A percentile compares a stretch with the other conserved stretches of the same genome.
phyloP scores from a whole-genome alignment of 2,797 vertebrate species.

The Enteromius argenteus region DNA sequence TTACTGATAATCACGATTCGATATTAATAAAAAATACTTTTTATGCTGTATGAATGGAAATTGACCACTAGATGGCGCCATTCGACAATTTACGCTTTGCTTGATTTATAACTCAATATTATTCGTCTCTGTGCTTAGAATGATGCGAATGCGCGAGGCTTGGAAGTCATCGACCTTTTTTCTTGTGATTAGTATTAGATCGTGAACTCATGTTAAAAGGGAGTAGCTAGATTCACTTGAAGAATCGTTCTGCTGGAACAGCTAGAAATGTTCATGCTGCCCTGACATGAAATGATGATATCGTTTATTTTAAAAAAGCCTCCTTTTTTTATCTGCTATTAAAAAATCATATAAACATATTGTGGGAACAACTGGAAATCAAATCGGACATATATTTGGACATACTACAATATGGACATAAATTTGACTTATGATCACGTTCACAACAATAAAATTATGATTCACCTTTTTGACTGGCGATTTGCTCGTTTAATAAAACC shows the following conservation, averaged over 20 bases:
- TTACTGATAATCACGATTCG: not conserved
- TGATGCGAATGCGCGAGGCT: not conserved
- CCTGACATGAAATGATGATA: not conserved
- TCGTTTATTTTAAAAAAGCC: not conserved
- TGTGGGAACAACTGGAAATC: not conserved
- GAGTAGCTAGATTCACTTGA: not conserved
- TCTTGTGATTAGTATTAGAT: not conserved
- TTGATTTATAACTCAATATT: not conserved
- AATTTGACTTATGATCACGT: not conserved
- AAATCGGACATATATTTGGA: not conserved
- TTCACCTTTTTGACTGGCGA: not conserved
- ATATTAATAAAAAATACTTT: not conserved
- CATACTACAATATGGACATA: not conserved
- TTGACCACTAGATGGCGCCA: slow-evolving; percentile 26
- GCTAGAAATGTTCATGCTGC: too few relatives aligned
- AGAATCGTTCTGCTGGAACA: not conserved
- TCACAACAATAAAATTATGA: not conserved
- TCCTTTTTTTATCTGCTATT: not conserved
- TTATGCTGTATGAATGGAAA: not conserved
- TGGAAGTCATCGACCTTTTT: not conserved
- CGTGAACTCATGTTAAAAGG: not conserved
- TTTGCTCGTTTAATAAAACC: not conserved
- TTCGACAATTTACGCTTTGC: not conserved
- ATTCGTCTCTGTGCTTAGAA: not conserved
- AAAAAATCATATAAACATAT: not conserved